phyloP scores from a whole-genome alignment of 2,888 invertebrate species.

The Dione juno region DNA sequence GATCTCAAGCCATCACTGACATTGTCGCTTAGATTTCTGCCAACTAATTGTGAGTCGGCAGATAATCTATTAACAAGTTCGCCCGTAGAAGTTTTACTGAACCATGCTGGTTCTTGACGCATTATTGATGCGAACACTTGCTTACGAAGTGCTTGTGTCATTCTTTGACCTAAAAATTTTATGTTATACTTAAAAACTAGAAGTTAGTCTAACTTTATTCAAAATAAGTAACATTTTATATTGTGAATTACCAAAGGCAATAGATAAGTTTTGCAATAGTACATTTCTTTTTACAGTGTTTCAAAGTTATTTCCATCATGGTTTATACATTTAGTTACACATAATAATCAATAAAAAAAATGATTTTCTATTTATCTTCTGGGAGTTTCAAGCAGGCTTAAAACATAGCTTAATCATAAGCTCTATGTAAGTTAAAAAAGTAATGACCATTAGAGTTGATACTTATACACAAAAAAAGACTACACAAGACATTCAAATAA shows the following conservation, averaged over 20 bases:
- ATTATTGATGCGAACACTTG: conserved; percentile 91
- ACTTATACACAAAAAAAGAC: too few relatives aligned
- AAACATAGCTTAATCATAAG: too few relatives aligned
- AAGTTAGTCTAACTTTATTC: not conserved
- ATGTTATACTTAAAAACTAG: not conserved
- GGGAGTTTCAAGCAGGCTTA: too few relatives aligned
- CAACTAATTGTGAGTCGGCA: conserved; percentile 95
- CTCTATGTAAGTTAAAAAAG: too few relatives aligned
- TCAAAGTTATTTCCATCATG: too few relatives aligned
- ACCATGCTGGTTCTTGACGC: conserved; percentile 95
- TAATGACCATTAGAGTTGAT: too few relatives aligned
- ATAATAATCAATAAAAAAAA: too few relatives aligned
- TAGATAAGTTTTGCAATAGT: too few relatives aligned
- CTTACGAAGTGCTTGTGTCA: conserved; percentile 91
- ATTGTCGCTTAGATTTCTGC: conserved; percentile 95
- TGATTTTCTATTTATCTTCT: too few relatives aligned
- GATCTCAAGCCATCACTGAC: conserved; percentile 97
- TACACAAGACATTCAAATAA: too few relatives aligned
- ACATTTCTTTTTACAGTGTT: too few relatives aligned
- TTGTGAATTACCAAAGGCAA: not conserved
- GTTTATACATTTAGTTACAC: too few relatives aligned
- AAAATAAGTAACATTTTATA: not conserved
- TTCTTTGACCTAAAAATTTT: conserved; percentile 89
- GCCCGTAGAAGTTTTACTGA: conserved; percentile 94
- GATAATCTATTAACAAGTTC: conserved; percentile 95